These are phyloP conservation scores for Pristionchus mayeri DNA, from an alignment of 2,888 invertebrate genomes.

Conservation along the genomic window DNA sequence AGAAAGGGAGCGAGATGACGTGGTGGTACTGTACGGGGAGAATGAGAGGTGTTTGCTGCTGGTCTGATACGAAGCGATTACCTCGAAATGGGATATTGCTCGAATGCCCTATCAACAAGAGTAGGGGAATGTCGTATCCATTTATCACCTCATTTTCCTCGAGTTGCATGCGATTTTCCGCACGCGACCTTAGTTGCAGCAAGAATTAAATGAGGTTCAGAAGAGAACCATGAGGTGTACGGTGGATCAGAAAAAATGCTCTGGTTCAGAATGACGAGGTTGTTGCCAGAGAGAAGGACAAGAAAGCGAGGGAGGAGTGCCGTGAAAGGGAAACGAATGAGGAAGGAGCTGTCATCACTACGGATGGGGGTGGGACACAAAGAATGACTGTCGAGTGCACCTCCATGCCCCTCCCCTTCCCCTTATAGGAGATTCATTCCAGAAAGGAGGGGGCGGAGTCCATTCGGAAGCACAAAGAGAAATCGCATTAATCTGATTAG, in stretches of 20 bases:
- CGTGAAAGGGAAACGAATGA: not conserved
- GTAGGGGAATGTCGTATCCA: too few relatives aligned
- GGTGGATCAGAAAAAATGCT: not conserved
- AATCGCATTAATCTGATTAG: constrained; percentile 23
- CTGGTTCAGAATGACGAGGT: not conserved
- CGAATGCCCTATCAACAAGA: constrained; percentile 14
- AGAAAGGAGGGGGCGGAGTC: constrained; percentile 17
- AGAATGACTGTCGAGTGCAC: not conserved
- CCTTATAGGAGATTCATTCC: constrained; percentile 24
- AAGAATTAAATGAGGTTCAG: too few relatives aligned
- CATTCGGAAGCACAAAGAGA: not conserved
- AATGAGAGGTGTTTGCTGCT: too few relatives aligned
- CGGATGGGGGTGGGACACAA: not conserved
- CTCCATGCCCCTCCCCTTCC: not conserved
- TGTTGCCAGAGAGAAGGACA: constrained; percentile 14
- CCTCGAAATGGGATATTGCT: not conserved
- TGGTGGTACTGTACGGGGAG: not conserved
- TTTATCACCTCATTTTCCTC: not conserved
- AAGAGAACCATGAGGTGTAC: too few relatives aligned
- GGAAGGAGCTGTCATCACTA: not conserved
- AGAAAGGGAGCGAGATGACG: not conserved
- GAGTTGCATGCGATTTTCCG: not conserved
- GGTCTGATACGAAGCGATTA: not conserved
- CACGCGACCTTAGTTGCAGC: too few relatives aligned
- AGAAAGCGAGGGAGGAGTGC: not conserved